Conservation (phyloP, 2,797 vertebrate genomes). For the Molossus molossus region DNA sequence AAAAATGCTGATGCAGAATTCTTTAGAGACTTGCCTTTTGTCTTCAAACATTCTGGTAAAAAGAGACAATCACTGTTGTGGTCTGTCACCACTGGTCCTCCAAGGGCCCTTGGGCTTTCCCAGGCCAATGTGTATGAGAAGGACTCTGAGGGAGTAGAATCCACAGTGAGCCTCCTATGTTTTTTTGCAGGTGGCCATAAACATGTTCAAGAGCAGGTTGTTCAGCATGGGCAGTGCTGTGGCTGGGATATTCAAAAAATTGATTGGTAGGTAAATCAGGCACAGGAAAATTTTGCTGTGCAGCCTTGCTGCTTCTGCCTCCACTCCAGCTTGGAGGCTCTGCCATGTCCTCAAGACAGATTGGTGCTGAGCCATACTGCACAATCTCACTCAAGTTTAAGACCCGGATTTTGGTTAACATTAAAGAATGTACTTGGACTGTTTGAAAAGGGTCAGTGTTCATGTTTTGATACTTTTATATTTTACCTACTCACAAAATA, state of each 20-base stretch:
- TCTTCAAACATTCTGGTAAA: not conserved
- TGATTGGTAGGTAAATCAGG: conserved; percentile 93
- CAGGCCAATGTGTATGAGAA: not conserved
- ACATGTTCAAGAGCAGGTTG: conserved; percentile 96
- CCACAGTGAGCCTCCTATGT: rapidly evolving
- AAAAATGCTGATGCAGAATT: not conserved
- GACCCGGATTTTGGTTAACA: not conserved
- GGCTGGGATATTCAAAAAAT: conserved; percentile 96
- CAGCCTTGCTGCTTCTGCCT: not conserved
- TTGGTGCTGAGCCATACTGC: not conserved
- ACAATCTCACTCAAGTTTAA: not conserved
- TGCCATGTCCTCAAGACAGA: rapidly evolving
- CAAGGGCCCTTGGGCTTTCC: not conserved
- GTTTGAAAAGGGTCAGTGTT: not conserved
- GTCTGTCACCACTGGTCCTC: not conserved
- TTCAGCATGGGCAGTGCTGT: conserved; percentile 97
- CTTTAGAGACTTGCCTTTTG: not conserved
- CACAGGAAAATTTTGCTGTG: not conserved
- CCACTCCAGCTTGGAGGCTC: rapidly evolving
- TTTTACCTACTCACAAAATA: not conserved
- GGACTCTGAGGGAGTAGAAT: rapidly evolving
- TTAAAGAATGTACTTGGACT: not conserved
- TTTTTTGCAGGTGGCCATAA: conserved; percentile 95
- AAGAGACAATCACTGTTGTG: rapidly evolving
- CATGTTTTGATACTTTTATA: not conserved